phyloP scores from a whole-genome alignment of 1,140 invertebrate genomes.

The Eurosta solidaginis region DNA sequence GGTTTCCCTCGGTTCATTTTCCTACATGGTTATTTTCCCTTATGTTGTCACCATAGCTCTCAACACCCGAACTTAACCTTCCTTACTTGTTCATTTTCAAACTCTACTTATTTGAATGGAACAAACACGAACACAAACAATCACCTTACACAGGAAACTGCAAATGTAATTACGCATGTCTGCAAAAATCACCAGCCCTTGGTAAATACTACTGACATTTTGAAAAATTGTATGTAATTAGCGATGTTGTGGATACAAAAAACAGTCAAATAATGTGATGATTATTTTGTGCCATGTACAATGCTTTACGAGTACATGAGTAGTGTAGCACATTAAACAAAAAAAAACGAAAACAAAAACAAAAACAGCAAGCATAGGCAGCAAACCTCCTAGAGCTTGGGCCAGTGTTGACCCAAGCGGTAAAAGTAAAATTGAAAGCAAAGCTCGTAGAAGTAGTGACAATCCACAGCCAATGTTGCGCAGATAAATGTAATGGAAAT shows the following conservation, averaged over 20 bases:
- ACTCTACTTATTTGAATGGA: too few relatives aligned
- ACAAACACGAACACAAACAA: too few relatives aligned
- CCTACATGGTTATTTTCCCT: too few relatives aligned
- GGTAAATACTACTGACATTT: not conserved
- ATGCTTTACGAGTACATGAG: not conserved
- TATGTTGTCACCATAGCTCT: too few relatives aligned
- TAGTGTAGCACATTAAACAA: not conserved
- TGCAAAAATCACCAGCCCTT: not conserved
- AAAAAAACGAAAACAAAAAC: not conserved
- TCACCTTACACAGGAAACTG: too few relatives aligned
- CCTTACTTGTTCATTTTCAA: too few relatives aligned
- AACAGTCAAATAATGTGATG: not conserved
- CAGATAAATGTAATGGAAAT: constrained; percentile 9
- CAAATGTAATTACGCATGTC: constrained; percentile 4
- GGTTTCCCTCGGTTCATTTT: too few relatives aligned
- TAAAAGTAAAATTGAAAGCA: not conserved
- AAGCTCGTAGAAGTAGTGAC: not conserved
- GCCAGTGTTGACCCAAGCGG: not conserved
- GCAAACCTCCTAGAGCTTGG: not conserved
- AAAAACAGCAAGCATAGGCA: not conserved
- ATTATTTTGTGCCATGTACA: not conserved
- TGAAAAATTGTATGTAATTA: constrained; percentile 19
- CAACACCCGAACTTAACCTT: too few relatives aligned
- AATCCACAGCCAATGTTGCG: not conserved
- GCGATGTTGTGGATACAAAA: not conserved